phyloP scores from a whole-genome alignment of 1,140 invertebrate species.

The Zaprionus camerounensis region DNA sequence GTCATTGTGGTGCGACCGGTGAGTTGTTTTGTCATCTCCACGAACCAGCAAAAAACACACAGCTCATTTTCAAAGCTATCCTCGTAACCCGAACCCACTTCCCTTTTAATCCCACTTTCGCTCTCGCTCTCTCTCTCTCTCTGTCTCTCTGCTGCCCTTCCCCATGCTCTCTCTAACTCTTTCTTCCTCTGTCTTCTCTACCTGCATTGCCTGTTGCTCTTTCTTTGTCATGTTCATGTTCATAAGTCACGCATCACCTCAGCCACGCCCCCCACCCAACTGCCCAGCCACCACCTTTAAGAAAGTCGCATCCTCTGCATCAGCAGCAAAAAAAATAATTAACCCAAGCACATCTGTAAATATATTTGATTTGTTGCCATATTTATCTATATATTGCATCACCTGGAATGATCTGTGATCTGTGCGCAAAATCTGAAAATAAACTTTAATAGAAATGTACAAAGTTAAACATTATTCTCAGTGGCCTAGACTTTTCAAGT shows the following conservation, averaged over 20 bases:
- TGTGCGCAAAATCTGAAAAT: not conserved
- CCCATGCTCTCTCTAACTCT: constrained; percentile 12
- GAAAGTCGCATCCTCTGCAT: constrained; percentile 25
- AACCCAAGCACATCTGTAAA: constrained; percentile 34
- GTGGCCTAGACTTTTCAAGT: no score
- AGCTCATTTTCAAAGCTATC: constrained; percentile 8
- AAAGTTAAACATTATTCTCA: not conserved
- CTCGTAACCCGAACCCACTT: not conserved
- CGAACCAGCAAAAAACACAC: constrained; percentile 15
- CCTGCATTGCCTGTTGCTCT: constrained; percentile 31
- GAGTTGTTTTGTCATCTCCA: constrained; percentile 78
- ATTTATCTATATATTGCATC: not conserved
- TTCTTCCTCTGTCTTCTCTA: constrained; percentile 14
- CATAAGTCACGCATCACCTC: constrained; percentile 14
- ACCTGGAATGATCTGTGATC: not conserved
- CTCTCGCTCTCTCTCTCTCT: not conserved
- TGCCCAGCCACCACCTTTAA: not conserved
- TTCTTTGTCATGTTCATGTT: constrained; percentile 47
- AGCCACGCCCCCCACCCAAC: not conserved
- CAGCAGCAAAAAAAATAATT: constrained; percentile 4
- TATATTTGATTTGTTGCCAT: not conserved
- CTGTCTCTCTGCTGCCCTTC: not conserved
- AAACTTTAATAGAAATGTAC: not conserved
- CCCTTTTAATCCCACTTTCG: not conserved
- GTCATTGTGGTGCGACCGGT: constrained; percentile 83